Percentiles rank a stretch among this genome's conserved stretches.
Evolutionary conservation across 1,140 invertebrate species (phyloP).

Genomic region (Drosophila mojavensis): DNA sequence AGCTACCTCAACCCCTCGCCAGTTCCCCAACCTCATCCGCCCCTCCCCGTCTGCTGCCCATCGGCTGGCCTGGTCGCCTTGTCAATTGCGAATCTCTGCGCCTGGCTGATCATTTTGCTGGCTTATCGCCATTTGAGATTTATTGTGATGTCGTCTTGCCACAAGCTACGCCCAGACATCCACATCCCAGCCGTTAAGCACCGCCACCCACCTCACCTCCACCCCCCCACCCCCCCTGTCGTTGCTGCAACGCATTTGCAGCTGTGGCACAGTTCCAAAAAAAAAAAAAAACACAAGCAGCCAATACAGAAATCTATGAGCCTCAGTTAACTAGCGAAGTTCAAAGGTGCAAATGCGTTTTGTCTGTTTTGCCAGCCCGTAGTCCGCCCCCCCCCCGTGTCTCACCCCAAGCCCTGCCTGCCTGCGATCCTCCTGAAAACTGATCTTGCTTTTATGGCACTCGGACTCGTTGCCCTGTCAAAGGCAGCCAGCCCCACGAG

Average conservation of each 20-base stretch:
- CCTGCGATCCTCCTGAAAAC: neutral
- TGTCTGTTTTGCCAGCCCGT: constrained; percentile 33
- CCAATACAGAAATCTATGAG: constrained; percentile 6
- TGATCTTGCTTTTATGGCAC: neutral
- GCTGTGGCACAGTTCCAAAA: constrained; percentile 48
- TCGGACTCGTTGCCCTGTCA: constrained; percentile 19
- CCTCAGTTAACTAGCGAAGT: constrained; percentile 51
- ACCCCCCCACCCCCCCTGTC: neutral
- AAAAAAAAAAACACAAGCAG: neutral
- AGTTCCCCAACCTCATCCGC: too few species aligned
- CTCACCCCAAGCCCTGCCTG: neutral
- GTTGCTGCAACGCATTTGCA: constrained; percentile 7
- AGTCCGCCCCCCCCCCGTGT: too few species aligned
- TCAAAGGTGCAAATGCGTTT: constrained; percentile 78
- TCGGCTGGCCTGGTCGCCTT: neutral
- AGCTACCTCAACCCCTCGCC: too few species aligned
- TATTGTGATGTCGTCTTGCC: constrained; percentile 73
- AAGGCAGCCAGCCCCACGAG: constrained; percentile 22
- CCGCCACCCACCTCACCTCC: too few species aligned
- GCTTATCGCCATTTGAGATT: constrained; percentile 63
- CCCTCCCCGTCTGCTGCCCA: neutral
- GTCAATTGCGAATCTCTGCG: constrained; percentile 38
- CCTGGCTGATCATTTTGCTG: constrained; percentile 30
- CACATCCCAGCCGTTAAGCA: neutral
- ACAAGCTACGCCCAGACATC: constrained; percentile 14